These are phyloP conservation scores for Drosophila ambigua DNA, from an alignment of 1,140 invertebrate genomes.

Conservation along the genomic window DNA sequence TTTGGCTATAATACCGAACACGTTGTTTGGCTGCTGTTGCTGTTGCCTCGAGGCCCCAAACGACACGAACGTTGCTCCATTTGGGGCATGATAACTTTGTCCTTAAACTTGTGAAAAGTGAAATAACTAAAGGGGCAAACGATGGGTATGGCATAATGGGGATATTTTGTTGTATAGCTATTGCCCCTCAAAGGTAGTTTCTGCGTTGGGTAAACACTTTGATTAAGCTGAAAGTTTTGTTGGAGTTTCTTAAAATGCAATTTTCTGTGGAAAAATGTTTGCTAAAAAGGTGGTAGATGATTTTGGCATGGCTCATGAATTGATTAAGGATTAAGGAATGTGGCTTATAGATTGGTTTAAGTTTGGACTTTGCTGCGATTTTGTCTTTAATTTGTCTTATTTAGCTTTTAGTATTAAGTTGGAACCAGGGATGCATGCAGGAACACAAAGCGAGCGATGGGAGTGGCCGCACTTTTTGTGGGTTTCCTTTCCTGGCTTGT, in stretches of 20 bases:
- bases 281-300: too few relatives aligned
- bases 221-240: conserved; percentile 36
- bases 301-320: conserved; percentile 5
- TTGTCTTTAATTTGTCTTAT: too few relatives aligned
- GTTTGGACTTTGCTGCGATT: background rate
- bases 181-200: conserved; percentile 17
- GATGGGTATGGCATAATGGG: background rate
- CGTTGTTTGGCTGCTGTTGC: conserved; percentile 60
- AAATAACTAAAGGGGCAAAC: conserved; percentile 16
- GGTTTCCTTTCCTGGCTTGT: too few relatives aligned
- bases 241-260: background rate
- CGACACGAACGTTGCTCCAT: conserved; percentile 32
- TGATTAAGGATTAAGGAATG: background rate
- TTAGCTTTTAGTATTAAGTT: too few relatives aligned
- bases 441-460: too few relatives aligned
- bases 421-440: too few relatives aligned
- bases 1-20: conserved; percentile 62
- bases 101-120: conserved; percentile 33
- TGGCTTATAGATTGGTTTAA: background rate
- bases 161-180: background rate
- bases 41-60: conserved; percentile 26
- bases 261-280: too few relatives aligned
- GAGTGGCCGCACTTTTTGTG: too few relatives aligned
- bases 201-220: conserved; percentile 26
- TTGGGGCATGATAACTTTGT: conserved; percentile 44